A percentile compares a stretch with the other conserved stretches of the same genome.
Conservation (phyloP, 1,140 invertebrate species). For the Aporrectodea caliginosa region DNA sequence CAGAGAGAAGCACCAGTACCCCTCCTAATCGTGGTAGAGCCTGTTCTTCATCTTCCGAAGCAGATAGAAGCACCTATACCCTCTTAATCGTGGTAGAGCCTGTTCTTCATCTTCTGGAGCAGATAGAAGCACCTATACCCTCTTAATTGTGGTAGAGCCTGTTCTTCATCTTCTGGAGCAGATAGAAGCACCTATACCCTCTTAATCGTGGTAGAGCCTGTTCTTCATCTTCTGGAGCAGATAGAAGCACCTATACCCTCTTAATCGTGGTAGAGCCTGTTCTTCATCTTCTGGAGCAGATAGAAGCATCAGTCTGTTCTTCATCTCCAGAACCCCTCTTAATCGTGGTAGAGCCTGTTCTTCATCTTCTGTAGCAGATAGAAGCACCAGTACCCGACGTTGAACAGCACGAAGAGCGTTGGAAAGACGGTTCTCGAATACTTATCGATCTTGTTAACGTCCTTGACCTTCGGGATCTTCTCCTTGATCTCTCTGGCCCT, state of each 20-base stretch:
- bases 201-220: neutral
- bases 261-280: neutral
- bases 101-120: too few relatives aligned
- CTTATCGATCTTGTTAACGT: conserved; percentile 95
- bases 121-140: too few relatives aligned
- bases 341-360: neutral
- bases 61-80: too few relatives aligned
- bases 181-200: too few relatives aligned
- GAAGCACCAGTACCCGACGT: conserved; percentile 89
- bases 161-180: too few relatives aligned
- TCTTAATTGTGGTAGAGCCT: neutral
- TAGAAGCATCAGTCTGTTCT: too few relatives aligned
- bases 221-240: conserved; percentile 34
- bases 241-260: conserved; percentile 94
- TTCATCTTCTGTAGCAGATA: conserved; percentile 59
- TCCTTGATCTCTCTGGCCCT: conserved; percentile 46
- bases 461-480: conserved; percentile 83
- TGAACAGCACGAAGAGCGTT: conserved; percentile 87
- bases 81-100: too few relatives aligned
- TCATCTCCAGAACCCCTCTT: neutral
- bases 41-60: too few relatives aligned
- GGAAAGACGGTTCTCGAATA: conserved; percentile 92
- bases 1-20: too few relatives aligned
- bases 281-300: conserved; percentile 5
- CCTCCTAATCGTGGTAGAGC: too few relatives aligned